Conservation (phyloP, 2,888 invertebrate species). For the Aleiodes testaceus region DNA sequence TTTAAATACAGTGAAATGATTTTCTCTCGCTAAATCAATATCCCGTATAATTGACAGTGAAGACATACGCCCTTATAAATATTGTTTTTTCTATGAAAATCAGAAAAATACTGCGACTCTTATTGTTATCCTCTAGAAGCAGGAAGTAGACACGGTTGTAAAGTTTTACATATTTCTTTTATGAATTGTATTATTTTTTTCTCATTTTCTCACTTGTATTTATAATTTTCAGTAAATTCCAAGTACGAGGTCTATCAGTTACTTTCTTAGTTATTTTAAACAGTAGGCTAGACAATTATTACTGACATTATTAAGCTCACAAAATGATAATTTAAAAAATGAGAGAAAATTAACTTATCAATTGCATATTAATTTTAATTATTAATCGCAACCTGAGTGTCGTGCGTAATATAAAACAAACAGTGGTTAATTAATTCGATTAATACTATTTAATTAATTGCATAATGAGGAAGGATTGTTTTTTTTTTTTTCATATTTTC, state of each 20-base stretch:
- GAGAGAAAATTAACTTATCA: not conserved
- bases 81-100: constrained; percentile 1
- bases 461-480: constrained; percentile 11
- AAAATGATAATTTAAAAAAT: not conserved
- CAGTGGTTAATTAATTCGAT: constrained; percentile 9
- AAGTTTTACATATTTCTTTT: constrained; percentile 42
- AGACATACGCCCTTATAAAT: not conserved
- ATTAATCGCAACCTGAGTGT: not conserved
- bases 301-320: constrained; percentile 3
- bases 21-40: constrained; percentile 19
- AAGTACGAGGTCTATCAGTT: constrained; percentile 9
- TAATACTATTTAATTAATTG: not conserved
- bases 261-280: constrained; percentile 12
- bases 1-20: not conserved
- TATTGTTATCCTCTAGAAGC: constrained; percentile 40
- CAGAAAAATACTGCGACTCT: constrained; percentile 8
- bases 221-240: constrained; percentile 1
- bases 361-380: not conserved
- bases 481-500: constrained; percentile 18
- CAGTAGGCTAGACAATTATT: constrained; percentile 18
- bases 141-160: constrained; percentile 53
- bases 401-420: not conserved
- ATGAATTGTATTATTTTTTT: not conserved
- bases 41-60: constrained; percentile 24
- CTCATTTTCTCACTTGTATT: not conserved